Evolutionary conservation across 2,888 invertebrate genomes (phyloP), one percentile per base, ranked within the genome.

Genomic region (Coelinius sp.): DNA sequence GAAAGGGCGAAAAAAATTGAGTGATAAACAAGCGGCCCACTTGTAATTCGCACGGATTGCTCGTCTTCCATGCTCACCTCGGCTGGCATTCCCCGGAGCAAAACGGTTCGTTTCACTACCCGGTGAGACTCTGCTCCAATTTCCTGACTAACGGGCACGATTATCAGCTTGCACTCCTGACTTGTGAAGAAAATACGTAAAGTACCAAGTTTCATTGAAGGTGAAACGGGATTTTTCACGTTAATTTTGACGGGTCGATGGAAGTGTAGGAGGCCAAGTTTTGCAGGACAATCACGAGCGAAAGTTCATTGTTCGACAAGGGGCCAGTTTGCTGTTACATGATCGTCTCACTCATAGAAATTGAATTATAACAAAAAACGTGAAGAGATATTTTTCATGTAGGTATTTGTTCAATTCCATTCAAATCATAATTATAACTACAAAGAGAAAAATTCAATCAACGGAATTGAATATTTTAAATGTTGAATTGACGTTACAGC

Each of bases 121-220:
- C 31, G 52, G 49, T 53, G 69, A 49, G 24, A 38, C 38, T 73
- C 63, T 73, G 76, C 66, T 75, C 75, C 73, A 73, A 75, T 75
- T 75, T 73, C 69, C 27, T 38, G 66, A 56, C 59, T 75, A 77
- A 77, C 76, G 77, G 76, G 49, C 63, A 52, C 68, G 38, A 70
- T 70, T 70, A 70, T 65, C 46, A 24, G 17, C 31, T 65, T 27
- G 59, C 59, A 59, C 59, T 59, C 22, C 31, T 35, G 59, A 59
- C 59, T 59, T 56, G 25, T 56, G 3, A 20, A 14, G 53, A n/a
- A 53, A 59, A 59, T 59, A 20, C 59, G 17, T 31, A 31, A 20
- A 59, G 59, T 10, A 31, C 59, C 17, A 35, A 14, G 14, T 59
- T 56, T 59, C 20, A 59, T 35, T 35, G 27, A 20, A 59, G 14